A percentile compares a stretch with the other conserved stretches of the same genome.
phyloP scores from a whole-genome alignment of 2,113 vertebrate species.

The Psittacula cyanocephala region DNA sequence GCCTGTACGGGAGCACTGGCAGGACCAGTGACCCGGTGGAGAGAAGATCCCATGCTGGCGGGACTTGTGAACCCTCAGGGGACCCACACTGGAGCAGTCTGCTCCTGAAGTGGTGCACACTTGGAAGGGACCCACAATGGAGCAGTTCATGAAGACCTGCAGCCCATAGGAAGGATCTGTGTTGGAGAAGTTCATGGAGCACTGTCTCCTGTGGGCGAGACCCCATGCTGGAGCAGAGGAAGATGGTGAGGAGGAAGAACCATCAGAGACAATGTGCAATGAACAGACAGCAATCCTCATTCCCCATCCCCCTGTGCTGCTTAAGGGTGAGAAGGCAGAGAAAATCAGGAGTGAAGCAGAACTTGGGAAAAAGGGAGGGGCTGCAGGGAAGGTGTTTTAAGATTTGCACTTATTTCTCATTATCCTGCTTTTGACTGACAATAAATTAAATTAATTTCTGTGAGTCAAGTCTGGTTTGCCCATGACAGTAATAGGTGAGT shows the following conservation, averaged over 20 bases:
- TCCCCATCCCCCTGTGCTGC: not conserved
- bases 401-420: not conserved
- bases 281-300: not conserved
- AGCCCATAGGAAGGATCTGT: not conserved
- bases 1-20: not conserved
- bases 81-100: not conserved
- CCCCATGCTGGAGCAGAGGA: accelerated
- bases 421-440: not conserved
- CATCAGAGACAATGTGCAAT: not conserved
- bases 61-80: accelerated
- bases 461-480: not conserved
- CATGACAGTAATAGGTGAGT: not conserved
- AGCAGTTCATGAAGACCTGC: not conserved
- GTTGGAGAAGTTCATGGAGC: accelerated
- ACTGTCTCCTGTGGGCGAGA: not conserved
- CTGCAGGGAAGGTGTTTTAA: not conserved
- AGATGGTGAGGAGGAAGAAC: not conserved
- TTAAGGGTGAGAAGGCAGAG: accelerated
- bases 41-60: not conserved
- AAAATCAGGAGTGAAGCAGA: not conserved
- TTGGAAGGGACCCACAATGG: not conserved
- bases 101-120: not conserved
- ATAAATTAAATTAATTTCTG: not conserved
- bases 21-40: not conserved
- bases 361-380: not conserved